A percentile compares a stretch with the other conserved stretches of the same genome.
Evolutionary conservation across 2,888 invertebrate genomes (phyloP).

Genomic region (Doris montereyensis): DNA sequence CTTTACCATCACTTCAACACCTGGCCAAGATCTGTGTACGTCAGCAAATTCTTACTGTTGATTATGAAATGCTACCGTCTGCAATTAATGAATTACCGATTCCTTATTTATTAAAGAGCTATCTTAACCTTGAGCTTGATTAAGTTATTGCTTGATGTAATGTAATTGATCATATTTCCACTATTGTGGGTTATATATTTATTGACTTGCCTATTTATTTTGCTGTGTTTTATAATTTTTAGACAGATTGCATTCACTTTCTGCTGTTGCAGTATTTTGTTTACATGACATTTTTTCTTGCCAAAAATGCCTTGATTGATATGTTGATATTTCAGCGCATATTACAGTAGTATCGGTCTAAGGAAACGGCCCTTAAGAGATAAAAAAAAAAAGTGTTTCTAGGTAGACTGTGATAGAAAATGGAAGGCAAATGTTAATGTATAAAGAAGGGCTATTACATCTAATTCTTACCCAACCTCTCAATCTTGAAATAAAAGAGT

Average conservation of each 20-base stretch:
- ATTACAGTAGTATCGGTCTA: too few species aligned
- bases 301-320: not conserved
- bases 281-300: constrained; percentile 26
- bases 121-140: constrained; percentile 6
- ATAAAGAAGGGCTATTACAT: too few species aligned
- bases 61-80: not conserved
- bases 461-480: too few species aligned
- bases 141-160: too few species aligned
- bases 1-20: constrained; percentile 12
- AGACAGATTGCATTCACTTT: not conserved
- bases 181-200: not conserved
- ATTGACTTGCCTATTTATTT: not conserved
- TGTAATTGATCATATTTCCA: too few species aligned
- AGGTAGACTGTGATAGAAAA: too few species aligned
- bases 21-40: constrained; percentile 5
- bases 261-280: not conserved
- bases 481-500: too few species aligned
- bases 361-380: too few species aligned
- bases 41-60: not conserved
- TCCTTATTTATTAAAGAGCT: not conserved
- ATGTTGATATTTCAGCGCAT: too few species aligned
- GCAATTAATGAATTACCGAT: not conserved
- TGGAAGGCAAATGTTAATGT: too few species aligned
- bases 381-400: too few species aligned
- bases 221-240: not conserved